A percentile compares a stretch with the other conserved stretches of the same genome.
Conservation (phyloP, 2,113 vertebrate species). For the Passer montanus region DNA sequence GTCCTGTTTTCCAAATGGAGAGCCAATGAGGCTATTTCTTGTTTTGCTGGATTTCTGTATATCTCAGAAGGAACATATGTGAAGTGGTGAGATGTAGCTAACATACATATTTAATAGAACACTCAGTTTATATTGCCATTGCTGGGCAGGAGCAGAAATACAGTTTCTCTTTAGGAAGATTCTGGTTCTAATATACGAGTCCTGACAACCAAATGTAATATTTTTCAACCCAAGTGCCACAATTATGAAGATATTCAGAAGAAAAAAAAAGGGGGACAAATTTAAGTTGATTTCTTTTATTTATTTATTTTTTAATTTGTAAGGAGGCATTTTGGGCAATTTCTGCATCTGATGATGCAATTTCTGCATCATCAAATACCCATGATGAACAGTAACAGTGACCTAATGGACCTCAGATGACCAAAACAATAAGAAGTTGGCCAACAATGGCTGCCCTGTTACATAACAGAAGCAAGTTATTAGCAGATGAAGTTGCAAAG, state of each 20-base stretch:
- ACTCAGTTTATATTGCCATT: background rate
- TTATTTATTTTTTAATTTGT: background rate
- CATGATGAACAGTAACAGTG: background rate
- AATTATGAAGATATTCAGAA: background rate
- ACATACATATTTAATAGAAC: fast-evolving
- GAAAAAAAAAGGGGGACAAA: background rate
- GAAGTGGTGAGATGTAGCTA: background rate
- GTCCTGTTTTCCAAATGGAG: fast-evolving
- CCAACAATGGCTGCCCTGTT: background rate
- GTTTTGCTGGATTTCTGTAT: background rate
- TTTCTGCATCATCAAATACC: background rate
- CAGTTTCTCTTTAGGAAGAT: background rate
- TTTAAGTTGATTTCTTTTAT: background rate
- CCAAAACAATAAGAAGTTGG: background rate
- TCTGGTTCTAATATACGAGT: background rate
- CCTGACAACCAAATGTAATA: background rate
- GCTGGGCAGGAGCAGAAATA: background rate
- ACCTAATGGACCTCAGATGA: background rate
- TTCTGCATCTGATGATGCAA: background rate
- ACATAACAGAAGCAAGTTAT: slow-evolving; percentile 19
- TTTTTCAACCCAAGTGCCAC: background rate
- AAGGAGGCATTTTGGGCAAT: background rate
- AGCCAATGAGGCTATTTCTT: background rate
- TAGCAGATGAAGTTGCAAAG: slow-evolving; percentile 48
- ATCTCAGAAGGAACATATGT: background rate